Percentiles rank a stretch among this genome's conserved stretches.
Conservation (phyloP, 2,888 invertebrate species). For the Hipparchia semele region DNA sequence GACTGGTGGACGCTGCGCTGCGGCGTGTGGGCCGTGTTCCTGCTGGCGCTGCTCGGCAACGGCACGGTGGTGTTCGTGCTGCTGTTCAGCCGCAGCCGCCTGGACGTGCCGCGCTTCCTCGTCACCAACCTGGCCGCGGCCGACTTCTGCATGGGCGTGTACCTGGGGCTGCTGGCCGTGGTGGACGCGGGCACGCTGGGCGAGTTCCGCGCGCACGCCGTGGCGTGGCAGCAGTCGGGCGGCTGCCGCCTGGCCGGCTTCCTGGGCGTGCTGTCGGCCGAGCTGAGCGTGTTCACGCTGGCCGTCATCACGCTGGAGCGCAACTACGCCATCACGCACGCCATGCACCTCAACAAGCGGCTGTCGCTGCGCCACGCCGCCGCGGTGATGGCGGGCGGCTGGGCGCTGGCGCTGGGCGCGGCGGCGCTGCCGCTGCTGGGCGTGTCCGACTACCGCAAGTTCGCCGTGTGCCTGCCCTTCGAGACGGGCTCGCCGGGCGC, state of each 20-base stretch:
- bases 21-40: conserved; percentile 98
- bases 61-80: conserved; percentile 97
- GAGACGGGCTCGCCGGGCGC: conserved; percentile 92
- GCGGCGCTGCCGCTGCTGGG: conserved; percentile 95
- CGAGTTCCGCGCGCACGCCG: conserved; percentile 97
- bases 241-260: conserved; percentile 98
- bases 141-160: conserved; percentile 98
- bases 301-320: conserved; percentile 98
- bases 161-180: conserved; percentile 95
- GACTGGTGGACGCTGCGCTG: conserved; percentile 99
- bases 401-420: conserved; percentile 94
- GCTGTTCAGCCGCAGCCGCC: conserved; percentile 94
- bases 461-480: conserved; percentile 98
- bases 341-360: conserved; percentile 97
- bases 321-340: conserved; percentile 98
- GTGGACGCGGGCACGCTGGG: conserved; percentile 98
- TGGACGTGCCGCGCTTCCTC: conserved; percentile 98
- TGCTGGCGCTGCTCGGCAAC: conserved; percentile 97
- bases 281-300: conserved; percentile 97
- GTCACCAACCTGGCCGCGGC: conserved; percentile 98
- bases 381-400: conserved; percentile 96
- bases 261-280: conserved; percentile 95
- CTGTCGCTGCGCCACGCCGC: conserved; percentile 95
- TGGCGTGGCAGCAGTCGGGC: conserved; percentile 98
- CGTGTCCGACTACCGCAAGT: conserved; percentile 97